Percentiles rank a stretch among this genome's conserved stretches.
phyloP scores from a whole-genome alignment of 2,888 invertebrate species.

The Diachrysia chrysitis region DNA sequence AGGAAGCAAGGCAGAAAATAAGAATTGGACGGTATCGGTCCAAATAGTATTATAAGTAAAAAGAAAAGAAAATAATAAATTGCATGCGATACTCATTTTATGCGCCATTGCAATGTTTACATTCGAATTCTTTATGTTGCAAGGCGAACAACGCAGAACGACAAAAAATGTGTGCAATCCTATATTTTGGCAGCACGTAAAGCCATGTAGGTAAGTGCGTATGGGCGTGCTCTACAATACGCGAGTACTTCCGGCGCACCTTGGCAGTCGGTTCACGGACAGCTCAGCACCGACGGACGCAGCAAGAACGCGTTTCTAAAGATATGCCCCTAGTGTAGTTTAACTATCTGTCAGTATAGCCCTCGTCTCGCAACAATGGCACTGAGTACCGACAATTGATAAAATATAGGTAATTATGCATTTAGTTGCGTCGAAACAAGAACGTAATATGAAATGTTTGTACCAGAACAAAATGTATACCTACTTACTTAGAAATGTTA shows the following conservation, averaged over 20 bases:
- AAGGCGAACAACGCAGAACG: neutral
- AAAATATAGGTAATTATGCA: slow-evolving; percentile 4
- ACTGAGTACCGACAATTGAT: neutral
- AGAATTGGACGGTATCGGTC: neutral
- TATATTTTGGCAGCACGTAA: slow-evolving; percentile 4
- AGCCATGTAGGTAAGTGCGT: slow-evolving; percentile 3
- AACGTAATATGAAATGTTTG: neutral
- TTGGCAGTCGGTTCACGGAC: slow-evolving; percentile 2
- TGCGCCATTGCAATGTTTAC: neutral
- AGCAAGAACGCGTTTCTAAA: slow-evolving; percentile 4
- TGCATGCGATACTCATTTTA: neutral
- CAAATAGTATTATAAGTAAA: neutral
- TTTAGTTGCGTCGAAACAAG: neutral
- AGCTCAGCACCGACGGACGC: slow-evolving; percentile 4
- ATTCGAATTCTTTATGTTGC: neutral
- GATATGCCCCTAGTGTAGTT: slow-evolving; percentile 1
- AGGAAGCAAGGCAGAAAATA: slow-evolving; percentile 1
- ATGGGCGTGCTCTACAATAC: slow-evolving; percentile 4
- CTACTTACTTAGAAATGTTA: neutral
- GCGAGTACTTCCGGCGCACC: slow-evolving; percentile 1
- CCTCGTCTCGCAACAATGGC: neutral
- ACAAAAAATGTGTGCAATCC: slow-evolving; percentile 2
- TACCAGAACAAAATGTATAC: slow-evolving; percentile 1
- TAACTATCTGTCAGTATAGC: neutral
- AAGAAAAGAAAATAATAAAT: neutral